Base-by-base conservation (phyloP, 2,888 invertebrate genomes). In the Glaucopsyche alexis region DNA sequence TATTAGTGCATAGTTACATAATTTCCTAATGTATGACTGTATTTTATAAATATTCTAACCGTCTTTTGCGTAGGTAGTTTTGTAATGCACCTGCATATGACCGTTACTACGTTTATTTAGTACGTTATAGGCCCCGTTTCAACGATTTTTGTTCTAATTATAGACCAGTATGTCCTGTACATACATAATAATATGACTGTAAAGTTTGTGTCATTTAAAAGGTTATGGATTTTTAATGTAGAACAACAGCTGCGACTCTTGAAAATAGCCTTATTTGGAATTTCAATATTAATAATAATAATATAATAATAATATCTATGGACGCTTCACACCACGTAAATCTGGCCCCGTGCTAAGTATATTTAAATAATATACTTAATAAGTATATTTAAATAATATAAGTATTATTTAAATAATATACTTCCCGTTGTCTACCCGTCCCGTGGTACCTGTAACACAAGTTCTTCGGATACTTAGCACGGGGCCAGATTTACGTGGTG, bases 31-130 rank as follows among this genome's bases (percentile, higher is more conserved):
- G 29, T 29, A 4, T 29, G 29, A 29, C 29, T 60, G 13, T 47
- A 60, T 55, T 72, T 65, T 16, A 69, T 72, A 65, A 72, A 71
- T 50, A 50, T n/a, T 50, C n/a, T 50, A 50, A 50, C 50, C 50
- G n/a, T n/a, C 50, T 50, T 0, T 16, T 52, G 16, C 52, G 16
- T 16, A 52, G 8, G 16, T 16, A 52, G 8, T 52, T 7, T 16
- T 52, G 8, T 50, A 16, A 16, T 52, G 67, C 67, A 67, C 47
- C 47, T 67, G 67, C 67, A 67, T 9, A 8, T 45, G 13, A 11
- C 47, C 19, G 47, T 19, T 47, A 45, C 4, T 42, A 67, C 67
- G 67, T 67, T 67, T 47, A 67, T 47, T 16, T 66, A n/a, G n/a
- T n/a, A 66, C 66, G 66, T 66, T 66, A 42, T 19, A 40, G n/a